Evolutionary conservation across 2,888 invertebrate genomes (phyloP).

Genomic region (Cantharis rustica): DNA sequence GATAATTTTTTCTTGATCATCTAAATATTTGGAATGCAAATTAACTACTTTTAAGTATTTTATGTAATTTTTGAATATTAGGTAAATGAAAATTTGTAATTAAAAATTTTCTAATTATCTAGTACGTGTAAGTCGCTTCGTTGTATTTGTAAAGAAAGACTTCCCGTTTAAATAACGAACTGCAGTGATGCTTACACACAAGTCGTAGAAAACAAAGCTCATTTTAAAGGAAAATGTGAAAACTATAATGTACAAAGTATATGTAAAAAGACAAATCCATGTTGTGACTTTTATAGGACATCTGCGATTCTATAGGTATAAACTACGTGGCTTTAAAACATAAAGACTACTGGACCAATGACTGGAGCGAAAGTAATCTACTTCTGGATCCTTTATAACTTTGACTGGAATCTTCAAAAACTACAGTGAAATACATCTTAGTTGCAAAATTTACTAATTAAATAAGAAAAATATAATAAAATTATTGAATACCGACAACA

Average conservation of each 20-base stretch:
- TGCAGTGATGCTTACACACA: not conserved
- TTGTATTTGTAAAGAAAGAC: not conserved
- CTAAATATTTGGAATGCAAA: too few relatives aligned
- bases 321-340: slow-evolving; percentile 43
- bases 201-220: slow-evolving; percentile 15
- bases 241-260: slow-evolving; percentile 46
- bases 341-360: slow-evolving; percentile 52
- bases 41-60: too few relatives aligned
- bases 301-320: slow-evolving; percentile 52
- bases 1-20: too few relatives aligned
- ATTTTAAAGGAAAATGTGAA: slow-evolving; percentile 27
- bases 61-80: too few relatives aligned
- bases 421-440: slow-evolving; percentile 27
- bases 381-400: slow-evolving; percentile 34
- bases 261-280: slow-evolving; percentile 51
- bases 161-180: not conserved
- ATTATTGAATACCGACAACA: not conserved
- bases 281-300: slow-evolving; percentile 53
- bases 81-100: not conserved
- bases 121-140: not conserved
- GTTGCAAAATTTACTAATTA: slow-evolving; percentile 19
- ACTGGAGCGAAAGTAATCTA: slow-evolving; percentile 48
- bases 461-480: not conserved
- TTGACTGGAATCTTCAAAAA: slow-evolving; percentile 34
- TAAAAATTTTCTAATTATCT: not conserved